phyloP scores from a whole-genome alignment of 2,888 invertebrate species.

The Cephonodes hylas region DNA sequence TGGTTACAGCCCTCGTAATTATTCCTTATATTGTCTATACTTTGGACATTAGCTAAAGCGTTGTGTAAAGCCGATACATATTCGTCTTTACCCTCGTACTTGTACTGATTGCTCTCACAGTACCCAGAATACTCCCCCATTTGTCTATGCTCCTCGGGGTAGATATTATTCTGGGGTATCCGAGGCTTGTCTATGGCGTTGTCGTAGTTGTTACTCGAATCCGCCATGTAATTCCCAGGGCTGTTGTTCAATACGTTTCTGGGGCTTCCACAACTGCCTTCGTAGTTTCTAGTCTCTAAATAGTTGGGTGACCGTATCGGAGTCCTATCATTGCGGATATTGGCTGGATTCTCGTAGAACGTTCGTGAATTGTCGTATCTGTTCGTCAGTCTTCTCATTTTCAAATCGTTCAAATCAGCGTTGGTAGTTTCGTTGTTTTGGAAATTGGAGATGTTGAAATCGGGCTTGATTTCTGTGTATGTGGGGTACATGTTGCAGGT shows the following conservation, averaged over 20 bases:
- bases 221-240: slow-evolving; percentile 61
- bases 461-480: slow-evolving; percentile 69
- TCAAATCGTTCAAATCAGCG: slow-evolving; percentile 41
- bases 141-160: slow-evolving; percentile 54
- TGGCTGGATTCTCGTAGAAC: slow-evolving; percentile 67
- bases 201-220: slow-evolving; percentile 56
- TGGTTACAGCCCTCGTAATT: slow-evolving; percentile 53
- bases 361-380: slow-evolving; percentile 57
- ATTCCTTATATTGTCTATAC: slow-evolving; percentile 56
- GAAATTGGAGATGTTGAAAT: slow-evolving; percentile 51
- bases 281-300: slow-evolving; percentile 57
- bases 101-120: slow-evolving; percentile 57
- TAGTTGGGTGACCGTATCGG: slow-evolving; percentile 62
- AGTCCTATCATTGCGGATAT: slow-evolving; percentile 48
- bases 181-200: slow-evolving; percentile 40
- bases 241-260: slow-evolving; percentile 63
- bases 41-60: slow-evolving; percentile 52
- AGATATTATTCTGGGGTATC: slow-evolving; percentile 49
- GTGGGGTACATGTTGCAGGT: slow-evolving; percentile 67
- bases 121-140: slow-evolving; percentile 56
- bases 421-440: slow-evolving; percentile 40
- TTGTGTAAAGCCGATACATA: slow-evolving; percentile 57
- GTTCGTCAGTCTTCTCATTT: slow-evolving; percentile 46
- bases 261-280: slow-evolving; percentile 59
- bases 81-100: slow-evolving; percentile 60